A percentile compares a stretch with the other conserved stretches of the same genome.
Conservation (phyloP, 1,140 invertebrate genomes). For the Yoshiicerus persimilis region DNA sequence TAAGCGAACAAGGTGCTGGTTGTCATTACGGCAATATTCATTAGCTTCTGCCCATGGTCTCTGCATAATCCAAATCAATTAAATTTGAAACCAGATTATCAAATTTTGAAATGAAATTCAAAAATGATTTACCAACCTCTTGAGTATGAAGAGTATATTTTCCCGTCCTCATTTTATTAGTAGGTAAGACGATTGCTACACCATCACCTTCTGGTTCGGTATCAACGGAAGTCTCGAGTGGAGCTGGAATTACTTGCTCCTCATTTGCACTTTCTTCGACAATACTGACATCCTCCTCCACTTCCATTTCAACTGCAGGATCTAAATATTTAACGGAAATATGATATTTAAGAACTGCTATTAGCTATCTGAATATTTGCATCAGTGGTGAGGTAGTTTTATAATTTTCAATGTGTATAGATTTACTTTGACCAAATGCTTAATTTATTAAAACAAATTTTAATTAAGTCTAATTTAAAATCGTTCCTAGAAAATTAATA, state of each 20-base stretch:
- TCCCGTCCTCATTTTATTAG: background rate
- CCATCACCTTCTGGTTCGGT: background rate
- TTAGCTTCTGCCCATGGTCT: background rate
- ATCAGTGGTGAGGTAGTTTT: no score
- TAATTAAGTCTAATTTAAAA: no score
- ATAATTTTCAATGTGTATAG: background rate
- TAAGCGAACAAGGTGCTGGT: background rate
- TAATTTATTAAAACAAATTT: no score
- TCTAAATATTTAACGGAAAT: background rate
- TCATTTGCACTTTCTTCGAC: background rate
- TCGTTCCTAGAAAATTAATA: background rate
- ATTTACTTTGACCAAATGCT: no score
- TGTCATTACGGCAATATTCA: background rate
- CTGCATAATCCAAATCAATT: background rate
- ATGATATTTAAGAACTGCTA: background rate
- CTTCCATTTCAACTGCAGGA: background rate
- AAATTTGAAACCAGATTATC: background rate
- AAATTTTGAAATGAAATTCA: background rate
- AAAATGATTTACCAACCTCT: background rate
- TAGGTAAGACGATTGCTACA: background rate
- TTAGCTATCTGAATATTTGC: no score
- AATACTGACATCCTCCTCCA: background rate
- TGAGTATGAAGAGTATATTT: background rate
- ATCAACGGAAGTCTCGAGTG: background rate
- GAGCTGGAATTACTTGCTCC: background rate